These are phyloP conservation scores for Enteromius anoplus DNA, from an alignment of 2,797 vertebrate genomes.

Conservation along the genomic window DNA sequence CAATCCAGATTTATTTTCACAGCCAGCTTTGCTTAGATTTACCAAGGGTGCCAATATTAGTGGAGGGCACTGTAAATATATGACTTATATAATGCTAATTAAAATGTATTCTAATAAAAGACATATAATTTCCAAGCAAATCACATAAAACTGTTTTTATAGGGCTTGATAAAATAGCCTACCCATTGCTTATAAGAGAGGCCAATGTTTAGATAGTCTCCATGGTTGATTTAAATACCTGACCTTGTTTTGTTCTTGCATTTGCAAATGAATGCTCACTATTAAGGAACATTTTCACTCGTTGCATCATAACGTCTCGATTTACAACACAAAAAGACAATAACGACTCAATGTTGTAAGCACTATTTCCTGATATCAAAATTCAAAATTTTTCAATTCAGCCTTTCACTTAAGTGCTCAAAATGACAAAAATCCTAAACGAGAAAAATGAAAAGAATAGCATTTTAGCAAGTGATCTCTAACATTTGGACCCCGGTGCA, in stretches of 20 bases:
- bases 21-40: no score
- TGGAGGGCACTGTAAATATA: not conserved
- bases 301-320: not conserved
- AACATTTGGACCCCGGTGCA: not conserved
- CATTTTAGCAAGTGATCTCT: not conserved
- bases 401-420: not conserved
- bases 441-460: not conserved
- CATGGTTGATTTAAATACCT: not conserved
- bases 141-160: not conserved
- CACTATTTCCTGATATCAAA: slow-evolving; percentile 8
- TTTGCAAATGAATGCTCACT: slow-evolving; percentile 4
- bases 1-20: no score
- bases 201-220: not conserved
- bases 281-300: not conserved
- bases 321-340: slow-evolving; percentile 33
- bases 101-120: not conserved
- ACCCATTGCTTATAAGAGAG: not conserved
- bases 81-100: not conserved
- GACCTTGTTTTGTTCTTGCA: not conserved
- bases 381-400: not conserved
- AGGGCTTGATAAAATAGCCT: not conserved
- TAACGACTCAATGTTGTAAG: not conserved
- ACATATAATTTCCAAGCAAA: not conserved
- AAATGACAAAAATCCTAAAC: not conserved
- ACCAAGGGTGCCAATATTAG: no score